Base-by-base conservation (phyloP, 2,797 vertebrate species). In the Sparus aurata region DNA sequence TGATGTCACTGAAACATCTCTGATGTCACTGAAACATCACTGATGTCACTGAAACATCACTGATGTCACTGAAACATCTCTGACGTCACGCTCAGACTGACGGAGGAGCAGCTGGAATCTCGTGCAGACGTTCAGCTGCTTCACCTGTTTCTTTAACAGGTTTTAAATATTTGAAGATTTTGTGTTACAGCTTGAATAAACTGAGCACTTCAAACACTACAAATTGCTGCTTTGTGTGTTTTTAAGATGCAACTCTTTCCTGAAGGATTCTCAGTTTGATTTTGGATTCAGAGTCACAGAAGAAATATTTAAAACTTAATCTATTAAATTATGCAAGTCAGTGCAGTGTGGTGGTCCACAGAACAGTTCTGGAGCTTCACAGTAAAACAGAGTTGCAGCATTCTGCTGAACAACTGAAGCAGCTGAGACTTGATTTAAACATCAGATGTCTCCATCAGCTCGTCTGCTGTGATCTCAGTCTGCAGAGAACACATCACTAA, bases 121-220 rank as follows among this genome's bases (percentile, higher is more conserved):
- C 43, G n/a, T 50, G 20, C 45, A 69, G 59, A 74, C 77, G 1
- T 23, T 65, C 43, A 69, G 73, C 75, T 76, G 78, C 77, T 85
- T 78, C 43, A 23, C 45, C 30, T 57, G 15, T 75, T 67, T 83
- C 50, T 79, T 75, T 68, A 63, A 79, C 50, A 77, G 41, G 45
- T 82, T 89, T 83, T 55, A 54, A 75, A 77, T 30, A 54, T 71
- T 58, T 82, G 52, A 70, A 57, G 43, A 73, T 46, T 18, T 1
- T 82, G 77, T 74, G 65, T 74, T 80, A 75, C 46, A 81, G 77
- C 53, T 78, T 85, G 46, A 92, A 92, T 91, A 93, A 92, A 93
- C 8, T 38, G 68, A 85, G 79, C 77, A 77, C 59, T 71, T 65
- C 50, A 80, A 87, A 80, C 79, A 87, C 82, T 38, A 73, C 43